Evolutionary conservation across 2,797 vertebrate genomes (phyloP), one percentile per base, ranked within the genome.

Genomic region (Pteropus rufus): DNA sequence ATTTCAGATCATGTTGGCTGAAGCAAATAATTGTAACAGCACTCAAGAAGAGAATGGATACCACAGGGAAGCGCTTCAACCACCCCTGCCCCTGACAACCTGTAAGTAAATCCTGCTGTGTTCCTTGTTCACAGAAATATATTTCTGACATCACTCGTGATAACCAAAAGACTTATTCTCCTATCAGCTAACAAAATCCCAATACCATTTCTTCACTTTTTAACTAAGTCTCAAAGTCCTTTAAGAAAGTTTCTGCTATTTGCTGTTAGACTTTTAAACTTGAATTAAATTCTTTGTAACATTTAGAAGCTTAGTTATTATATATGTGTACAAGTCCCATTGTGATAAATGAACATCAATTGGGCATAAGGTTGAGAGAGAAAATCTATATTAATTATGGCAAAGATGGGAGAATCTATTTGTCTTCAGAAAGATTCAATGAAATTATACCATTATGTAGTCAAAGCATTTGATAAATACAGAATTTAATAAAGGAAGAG

Each of bases 1-100:
- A 98, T 98, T 98, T 98, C 98, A 98, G 97, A 98, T 98, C 97
- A 96, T 95, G 97, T 97, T 97, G 98, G 98, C 95, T 98, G 97
- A 96, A 98, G 98, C 97, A 99, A 98, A 98, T 98, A 98, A 97
- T 97, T 98, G 97, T 98, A 97, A 98, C 97, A 96, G 97, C 92
- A 98, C 97, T 98, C 97, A 98, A 98, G 98, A 98, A 98, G 97
- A 97, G 98, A 97, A 97, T 86, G 92, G 94, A 94, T 98, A 98
- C 97, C 96, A 98, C 91, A 92, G 98, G 97, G 97, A 98, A 92
- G 56, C 97, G 82, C 87, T 93, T 90, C 96, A 96, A 88, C 96
- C 80, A 87, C 6, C 0, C 80, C 79, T 76, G 95, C 75, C 92
- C 98, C 97, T 98, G 97, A 98, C 98, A 98, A 98, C 96, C 96